Percentiles rank a stretch among this genome's conserved stretches.
Evolutionary conservation across 2,888 invertebrate species (phyloP).

Genomic region (Leucophenga montana): DNA sequence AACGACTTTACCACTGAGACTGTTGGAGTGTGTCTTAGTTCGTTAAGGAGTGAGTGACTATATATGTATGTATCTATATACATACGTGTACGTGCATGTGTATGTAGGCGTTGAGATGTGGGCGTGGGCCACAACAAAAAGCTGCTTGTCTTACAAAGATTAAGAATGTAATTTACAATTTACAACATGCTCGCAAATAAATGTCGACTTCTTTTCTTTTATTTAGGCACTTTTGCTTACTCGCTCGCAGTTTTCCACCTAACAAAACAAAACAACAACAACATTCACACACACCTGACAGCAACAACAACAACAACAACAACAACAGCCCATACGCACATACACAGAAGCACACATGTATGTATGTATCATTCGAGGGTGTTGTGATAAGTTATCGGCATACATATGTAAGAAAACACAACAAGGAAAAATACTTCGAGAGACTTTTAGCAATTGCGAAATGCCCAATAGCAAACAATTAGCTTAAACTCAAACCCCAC

Average conservation of each 20-base stretch:
- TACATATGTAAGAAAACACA: no score
- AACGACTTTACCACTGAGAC: conserved; percentile 34
- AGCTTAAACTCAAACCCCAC: no score
- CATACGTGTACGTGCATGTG: background rate
- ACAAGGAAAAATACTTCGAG: no score
- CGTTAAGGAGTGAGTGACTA: conserved; percentile 12
- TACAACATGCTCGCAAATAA: conserved; percentile 66
- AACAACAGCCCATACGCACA: conserved; percentile 7
- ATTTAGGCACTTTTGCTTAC: conserved; percentile 54
- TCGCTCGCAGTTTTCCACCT: no score
- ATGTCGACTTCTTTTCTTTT: conserved; percentile 59
- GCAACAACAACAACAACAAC: background rate
- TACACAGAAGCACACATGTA: background rate
- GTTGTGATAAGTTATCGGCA: no score
- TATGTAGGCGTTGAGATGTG: background rate
- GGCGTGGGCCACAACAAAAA: background rate
- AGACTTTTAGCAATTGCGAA: no score
- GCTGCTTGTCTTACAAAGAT: conserved; percentile 54
- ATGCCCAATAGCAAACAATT: no score
- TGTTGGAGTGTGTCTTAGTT: conserved; percentile 26
- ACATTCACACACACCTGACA: conserved; percentile 4
- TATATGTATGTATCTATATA: background rate
- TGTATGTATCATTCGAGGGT: no score
- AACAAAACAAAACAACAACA: background rate
- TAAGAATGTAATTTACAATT: conserved; percentile 66